A percentile compares a stretch with the other conserved stretches of the same genome.
Conservation (phyloP, 1,140 invertebrate genomes). For the Drosophila gunungcola region DNA sequence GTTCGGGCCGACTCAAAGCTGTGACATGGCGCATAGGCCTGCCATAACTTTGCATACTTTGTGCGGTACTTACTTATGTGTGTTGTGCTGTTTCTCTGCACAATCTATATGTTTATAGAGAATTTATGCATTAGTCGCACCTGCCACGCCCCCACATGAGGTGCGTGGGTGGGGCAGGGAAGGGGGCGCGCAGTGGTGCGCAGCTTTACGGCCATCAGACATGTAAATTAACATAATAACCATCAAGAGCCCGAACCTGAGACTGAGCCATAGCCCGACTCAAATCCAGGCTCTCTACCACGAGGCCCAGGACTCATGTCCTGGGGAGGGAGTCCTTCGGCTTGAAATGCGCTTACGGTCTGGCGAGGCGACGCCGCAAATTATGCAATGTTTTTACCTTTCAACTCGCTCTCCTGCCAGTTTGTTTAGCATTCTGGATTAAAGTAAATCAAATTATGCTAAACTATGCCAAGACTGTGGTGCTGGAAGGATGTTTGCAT, state of each 20-base stretch:
- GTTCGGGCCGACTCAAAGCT: constrained; percentile 25
- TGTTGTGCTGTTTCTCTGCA: background rate
- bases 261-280: constrained; percentile 30
- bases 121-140: constrained; percentile 77
- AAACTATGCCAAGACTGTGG: constrained; percentile 45
- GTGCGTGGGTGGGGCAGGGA: too few species aligned
- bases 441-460: constrained; percentile 50
- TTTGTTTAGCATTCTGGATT: constrained; percentile 36
- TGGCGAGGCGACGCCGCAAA: constrained; percentile 46
- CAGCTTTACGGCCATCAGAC: constrained; percentile 63
- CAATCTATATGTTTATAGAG: constrained; percentile 42
- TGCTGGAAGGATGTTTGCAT: constrained; percentile 16
- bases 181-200: constrained; percentile 12
- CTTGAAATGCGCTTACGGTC: constrained; percentile 64
- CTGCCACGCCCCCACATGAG: constrained; percentile 35
- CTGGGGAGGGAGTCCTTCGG: constrained; percentile 30
- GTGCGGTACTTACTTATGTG: constrained; percentile 1
- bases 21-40: constrained; percentile 31
- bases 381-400: constrained; percentile 62
- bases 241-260: constrained; percentile 53
- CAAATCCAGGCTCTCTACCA: constrained; percentile 30
- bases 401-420: constrained; percentile 10
- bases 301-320: constrained; percentile 32
- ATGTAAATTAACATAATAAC: constrained; percentile 77
- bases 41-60: constrained; percentile 55